phyloP scores from a whole-genome alignment of 2,113 vertebrate genomes.

The Artemisiospiza belli region DNA sequence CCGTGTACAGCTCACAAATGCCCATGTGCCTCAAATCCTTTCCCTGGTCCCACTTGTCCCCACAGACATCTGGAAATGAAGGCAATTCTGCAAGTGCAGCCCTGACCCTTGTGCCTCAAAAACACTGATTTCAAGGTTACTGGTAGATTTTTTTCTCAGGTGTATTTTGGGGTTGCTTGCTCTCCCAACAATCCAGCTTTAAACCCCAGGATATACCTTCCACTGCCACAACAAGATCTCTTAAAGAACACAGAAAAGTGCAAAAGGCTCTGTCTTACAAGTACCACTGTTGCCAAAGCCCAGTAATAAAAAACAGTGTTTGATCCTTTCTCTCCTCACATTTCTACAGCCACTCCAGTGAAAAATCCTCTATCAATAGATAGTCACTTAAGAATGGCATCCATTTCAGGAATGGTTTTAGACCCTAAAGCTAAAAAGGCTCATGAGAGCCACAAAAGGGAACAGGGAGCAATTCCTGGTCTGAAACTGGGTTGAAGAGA shows the following conservation, averaged over 20 bases:
- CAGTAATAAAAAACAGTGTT: background rate
- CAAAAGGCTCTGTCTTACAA: background rate
- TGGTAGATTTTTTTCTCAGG: background rate
- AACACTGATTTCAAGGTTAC: background rate
- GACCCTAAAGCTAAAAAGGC: background rate
- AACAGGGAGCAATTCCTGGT: background rate
- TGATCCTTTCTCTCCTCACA: background rate
- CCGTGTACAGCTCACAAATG: background rate
- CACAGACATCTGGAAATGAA: background rate
- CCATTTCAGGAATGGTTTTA: background rate
- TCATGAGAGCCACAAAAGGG: background rate
- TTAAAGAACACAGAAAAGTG: background rate
- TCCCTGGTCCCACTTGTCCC: accelerated
- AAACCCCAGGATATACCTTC: background rate
- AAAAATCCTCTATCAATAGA: background rate
- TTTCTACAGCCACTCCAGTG: background rate
- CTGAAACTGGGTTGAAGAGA: background rate
- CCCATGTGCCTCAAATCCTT: background rate
- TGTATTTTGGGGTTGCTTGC: background rate
- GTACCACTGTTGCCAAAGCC: background rate
- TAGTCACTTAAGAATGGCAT: background rate
- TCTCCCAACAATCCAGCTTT: background rate
- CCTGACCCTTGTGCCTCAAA: background rate
- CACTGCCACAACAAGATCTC: background rate
- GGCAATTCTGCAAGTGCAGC: background rate